phyloP scores from a whole-genome alignment of 2,888 invertebrate genomes.

The Rhopalosiphum nymphaeae region DNA sequence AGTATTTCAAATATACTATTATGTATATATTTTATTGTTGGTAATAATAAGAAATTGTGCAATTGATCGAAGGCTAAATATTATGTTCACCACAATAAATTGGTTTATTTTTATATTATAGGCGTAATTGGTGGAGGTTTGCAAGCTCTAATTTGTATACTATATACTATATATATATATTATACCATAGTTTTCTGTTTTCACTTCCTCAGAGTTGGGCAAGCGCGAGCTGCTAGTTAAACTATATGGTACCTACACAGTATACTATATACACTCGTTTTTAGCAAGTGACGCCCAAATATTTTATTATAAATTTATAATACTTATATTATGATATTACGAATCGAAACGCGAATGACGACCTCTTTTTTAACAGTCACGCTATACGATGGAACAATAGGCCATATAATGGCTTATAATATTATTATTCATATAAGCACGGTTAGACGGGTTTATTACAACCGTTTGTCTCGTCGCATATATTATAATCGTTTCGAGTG shows the following conservation, averaged over 20 bases:
- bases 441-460: slow-evolving; percentile 1
- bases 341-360: not conserved
- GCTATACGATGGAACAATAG: not conserved
- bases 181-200: not conserved
- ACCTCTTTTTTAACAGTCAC: not conserved
- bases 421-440: not conserved
- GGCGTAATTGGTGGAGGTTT: not conserved
- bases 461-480: slow-evolving; percentile 1
- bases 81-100: not conserved
- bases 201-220: not conserved
- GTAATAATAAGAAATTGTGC: not conserved
- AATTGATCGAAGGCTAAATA: not conserved
- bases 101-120: not conserved
- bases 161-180: not conserved
- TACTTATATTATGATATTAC: not conserved
- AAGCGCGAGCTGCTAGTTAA: not conserved
- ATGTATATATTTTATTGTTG: not conserved
- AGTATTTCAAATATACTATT: not conserved
- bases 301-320: not conserved
- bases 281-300: not conserved
- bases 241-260: not conserved
- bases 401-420: not conserved
- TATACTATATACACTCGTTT: not conserved
- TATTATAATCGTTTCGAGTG: slow-evolving; percentile 2
- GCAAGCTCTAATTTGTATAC: not conserved